A percentile compares a stretch with the other conserved stretches of the same genome.
phyloP scores from a whole-genome alignment of 2,888 invertebrate genomes.

The Hirudinaria manillensis region DNA sequence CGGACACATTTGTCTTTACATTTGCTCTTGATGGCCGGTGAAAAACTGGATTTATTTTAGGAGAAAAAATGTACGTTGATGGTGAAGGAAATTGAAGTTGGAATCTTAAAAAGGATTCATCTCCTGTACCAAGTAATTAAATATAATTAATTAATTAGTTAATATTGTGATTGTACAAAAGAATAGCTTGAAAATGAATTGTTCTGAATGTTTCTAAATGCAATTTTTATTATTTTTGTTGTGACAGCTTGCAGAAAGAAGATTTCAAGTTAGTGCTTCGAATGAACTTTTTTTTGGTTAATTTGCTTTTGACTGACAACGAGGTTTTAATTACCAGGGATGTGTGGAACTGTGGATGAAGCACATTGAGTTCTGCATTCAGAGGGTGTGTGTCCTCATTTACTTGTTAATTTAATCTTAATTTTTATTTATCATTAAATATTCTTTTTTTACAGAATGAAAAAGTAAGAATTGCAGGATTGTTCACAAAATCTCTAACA shows the following conservation, averaged over 20 bases:
- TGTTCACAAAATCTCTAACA: constrained; percentile 26
- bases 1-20: not conserved
- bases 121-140: constrained; percentile 63
- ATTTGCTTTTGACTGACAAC: not conserved
- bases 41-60: constrained; percentile 39
- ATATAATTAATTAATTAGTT: not conserved
- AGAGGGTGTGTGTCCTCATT: constrained; percentile 57
- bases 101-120: constrained; percentile 68
- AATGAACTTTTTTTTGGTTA: not conserved
- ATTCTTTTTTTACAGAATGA: constrained; percentile 28
- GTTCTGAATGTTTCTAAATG: not conserved
- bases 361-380: constrained; percentile 72
- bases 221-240: not conserved
- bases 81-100: constrained; percentile 64
- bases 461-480: constrained; percentile 14
- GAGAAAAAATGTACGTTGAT: constrained; percentile 59
- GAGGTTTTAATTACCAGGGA: constrained; percentile 60
- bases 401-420: not conserved
- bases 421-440: constrained; percentile 9
- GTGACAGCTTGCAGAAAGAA: not conserved
- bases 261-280: constrained; percentile 7
- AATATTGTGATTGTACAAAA: not conserved
- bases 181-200: not conserved
- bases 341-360: constrained; percentile 71
- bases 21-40: not conserved